Percentiles rank a stretch among this genome's conserved stretches.
Evolutionary conservation across 2,888 invertebrate genomes (phyloP).

Genomic region (Netelia inedita): DNA sequence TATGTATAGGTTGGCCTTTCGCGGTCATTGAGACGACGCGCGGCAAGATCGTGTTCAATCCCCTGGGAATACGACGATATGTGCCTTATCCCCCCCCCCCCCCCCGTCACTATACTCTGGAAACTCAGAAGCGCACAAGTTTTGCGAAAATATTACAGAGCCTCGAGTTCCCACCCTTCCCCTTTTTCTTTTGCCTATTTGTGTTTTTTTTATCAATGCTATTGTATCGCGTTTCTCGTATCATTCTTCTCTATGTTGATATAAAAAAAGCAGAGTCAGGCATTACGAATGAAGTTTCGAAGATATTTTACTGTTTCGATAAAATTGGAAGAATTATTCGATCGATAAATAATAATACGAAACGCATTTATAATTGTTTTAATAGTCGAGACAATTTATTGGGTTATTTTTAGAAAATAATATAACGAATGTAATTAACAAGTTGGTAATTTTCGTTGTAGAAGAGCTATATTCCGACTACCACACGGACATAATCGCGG

Average conservation of each 20-base stretch:
- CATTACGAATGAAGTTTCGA: not conserved
- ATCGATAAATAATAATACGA: too few relatives aligned
- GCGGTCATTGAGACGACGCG: conserved; percentile 65
- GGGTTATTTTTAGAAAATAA: not conserved
- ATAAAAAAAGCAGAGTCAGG: not conserved
- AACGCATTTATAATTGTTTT: too few relatives aligned
- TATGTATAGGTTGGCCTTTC: conserved; percentile 13
- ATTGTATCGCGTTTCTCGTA: conserved; percentile 1
- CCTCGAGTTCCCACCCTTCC: not conserved
- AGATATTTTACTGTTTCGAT: not conserved
- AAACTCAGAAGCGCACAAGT: conserved; percentile 19
- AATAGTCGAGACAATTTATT: too few relatives aligned
- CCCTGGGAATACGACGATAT: conserved; percentile 61
- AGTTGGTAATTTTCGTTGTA: conserved; percentile 7
- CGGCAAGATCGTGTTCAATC: conserved; percentile 63
- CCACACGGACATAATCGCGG: conserved; percentile 14
- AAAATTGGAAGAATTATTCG: not conserved
- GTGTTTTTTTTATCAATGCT: conserved; percentile 8
- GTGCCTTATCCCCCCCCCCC: not conserved
- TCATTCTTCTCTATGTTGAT: conserved; percentile 29
- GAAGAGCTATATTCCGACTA: conserved; percentile 2
- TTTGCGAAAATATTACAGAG: conserved; percentile 51
- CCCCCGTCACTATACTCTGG: conserved; percentile 13
- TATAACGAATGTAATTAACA: not conserved
- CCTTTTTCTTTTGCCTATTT: not conserved